Evolutionary conservation across 1,140 invertebrate species (phyloP).

Genomic region (Heliconius congener): DNA sequence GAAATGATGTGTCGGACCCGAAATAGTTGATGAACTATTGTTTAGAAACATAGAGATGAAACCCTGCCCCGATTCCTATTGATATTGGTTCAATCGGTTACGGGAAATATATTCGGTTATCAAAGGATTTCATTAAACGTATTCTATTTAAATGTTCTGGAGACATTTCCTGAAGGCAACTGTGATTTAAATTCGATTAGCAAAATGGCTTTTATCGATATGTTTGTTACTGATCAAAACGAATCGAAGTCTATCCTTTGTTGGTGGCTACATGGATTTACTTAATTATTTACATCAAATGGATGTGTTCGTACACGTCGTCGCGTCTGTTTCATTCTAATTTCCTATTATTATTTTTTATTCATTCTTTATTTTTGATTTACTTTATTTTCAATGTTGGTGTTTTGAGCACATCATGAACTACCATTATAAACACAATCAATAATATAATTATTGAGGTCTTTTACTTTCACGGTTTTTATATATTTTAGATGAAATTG

Average conservation of each 20-base stretch:
- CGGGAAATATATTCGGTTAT: conserved; percentile 40
- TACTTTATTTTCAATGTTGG: background rate
- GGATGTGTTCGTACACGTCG: background rate
- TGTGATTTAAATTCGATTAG: conserved; percentile 39
- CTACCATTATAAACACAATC: too few species aligned
- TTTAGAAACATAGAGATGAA: conserved; percentile 55
- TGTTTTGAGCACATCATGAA: background rate
- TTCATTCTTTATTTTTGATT: background rate
- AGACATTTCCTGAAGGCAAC: conserved; percentile 16
- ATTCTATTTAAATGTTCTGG: conserved; percentile 33
- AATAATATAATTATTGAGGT: too few species aligned
- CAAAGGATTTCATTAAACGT: conserved; percentile 45
- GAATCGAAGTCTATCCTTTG: conserved; percentile 5
- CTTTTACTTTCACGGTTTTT: too few species aligned
- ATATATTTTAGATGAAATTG: too few species aligned
- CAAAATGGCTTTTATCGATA: conserved; percentile 23
- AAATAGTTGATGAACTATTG: conserved; percentile 70
- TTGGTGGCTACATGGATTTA: background rate
- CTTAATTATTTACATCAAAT: conserved; percentile 7
- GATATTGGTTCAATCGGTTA: conserved; percentile 45
- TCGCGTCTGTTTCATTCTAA: background rate
- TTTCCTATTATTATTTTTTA: background rate
- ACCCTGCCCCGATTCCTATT: conserved; percentile 32
- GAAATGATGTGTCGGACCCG: conserved; percentile 68
- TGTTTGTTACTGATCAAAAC: conserved; percentile 13